Evolutionary conservation across 1,140 invertebrate genomes (phyloP), one percentile per base, ranked within the genome.

Genomic region (Mycetomoellerius zeteki): DNA sequence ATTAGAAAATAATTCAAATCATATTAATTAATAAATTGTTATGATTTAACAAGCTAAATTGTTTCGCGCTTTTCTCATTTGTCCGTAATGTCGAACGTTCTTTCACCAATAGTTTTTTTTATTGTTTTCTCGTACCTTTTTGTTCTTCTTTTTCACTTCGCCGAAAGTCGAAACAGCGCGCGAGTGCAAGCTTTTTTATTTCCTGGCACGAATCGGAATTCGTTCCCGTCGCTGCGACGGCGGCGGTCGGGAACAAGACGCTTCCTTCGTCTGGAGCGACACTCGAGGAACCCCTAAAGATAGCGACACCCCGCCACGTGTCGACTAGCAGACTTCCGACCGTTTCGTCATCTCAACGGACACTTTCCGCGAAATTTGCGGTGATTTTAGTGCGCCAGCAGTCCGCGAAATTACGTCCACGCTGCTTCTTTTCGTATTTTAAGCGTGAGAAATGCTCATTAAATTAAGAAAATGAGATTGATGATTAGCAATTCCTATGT

Each of bases 301-400:
- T 84, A 84, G 80, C 80, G 80, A 75, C 69, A 62, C 69, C 43
- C 54, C 14, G 77, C 80, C 80, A 84, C 80, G 80, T 84, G 80
- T 60, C 54, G 54, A 16, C 69, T 84, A 75, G 33, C 64, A 71
- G 64, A 84, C n/a, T 60, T 47, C 54, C 80, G 54, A 84, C 37
- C 67, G 54, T 84, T 84, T 84, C 80, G 80, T 84, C 80, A 84
- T 84, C 54, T n/a, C 16, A n/a, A 60, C 30, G 0, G n/a, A 73
- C 67, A 21, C 19, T 52, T 82, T 73, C 67, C 37, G 80, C 54
- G 69, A 84, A 84, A 62, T 50, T 12, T 43, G 54, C 37, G 4
- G 69, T 37, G 69, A 21, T 60, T 60, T 75, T 75, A 50, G 43
- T 60, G 50, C 50, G 16, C 19, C 43, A 43, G 7, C 14, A n/a